These are phyloP conservation scores for Platyscapa corneri DNA, from an alignment of 1,140 invertebrate genomes.

Conservation along the genomic window DNA sequence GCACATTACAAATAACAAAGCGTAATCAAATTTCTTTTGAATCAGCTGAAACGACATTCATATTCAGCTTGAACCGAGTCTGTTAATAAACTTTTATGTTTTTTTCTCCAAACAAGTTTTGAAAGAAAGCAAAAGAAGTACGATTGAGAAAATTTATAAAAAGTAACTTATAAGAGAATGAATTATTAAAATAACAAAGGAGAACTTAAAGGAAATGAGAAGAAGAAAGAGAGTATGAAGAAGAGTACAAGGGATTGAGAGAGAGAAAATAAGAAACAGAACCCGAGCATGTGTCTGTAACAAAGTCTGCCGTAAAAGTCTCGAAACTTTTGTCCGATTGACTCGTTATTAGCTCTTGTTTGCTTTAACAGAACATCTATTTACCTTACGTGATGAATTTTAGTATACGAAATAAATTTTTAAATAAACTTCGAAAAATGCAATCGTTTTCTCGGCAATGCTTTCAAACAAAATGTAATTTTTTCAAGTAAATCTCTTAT, in stretches of 20 bases:
- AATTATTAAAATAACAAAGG: not conserved
- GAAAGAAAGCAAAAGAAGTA: too few species aligned
- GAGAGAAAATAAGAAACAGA: constrained; percentile 8
- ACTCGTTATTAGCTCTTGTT: constrained; percentile 47
- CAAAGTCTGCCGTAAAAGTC: constrained; percentile 15
- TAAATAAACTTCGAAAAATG: too few species aligned
- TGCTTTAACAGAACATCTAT: constrained; percentile 31
- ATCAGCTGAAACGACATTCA: too few species aligned
- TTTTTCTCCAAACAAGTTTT: too few species aligned
- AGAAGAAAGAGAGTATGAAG: not conserved
- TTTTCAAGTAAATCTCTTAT: too few species aligned
- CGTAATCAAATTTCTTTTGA: too few species aligned
- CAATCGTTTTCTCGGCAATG: too few species aligned
- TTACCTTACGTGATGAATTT: constrained; percentile 26
- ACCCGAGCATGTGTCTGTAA: not conserved
- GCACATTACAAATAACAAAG: too few species aligned
- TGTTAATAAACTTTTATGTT: too few species aligned
- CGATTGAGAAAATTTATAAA: not conserved
- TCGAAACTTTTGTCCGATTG: constrained; percentile 45
- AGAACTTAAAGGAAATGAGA: not conserved
- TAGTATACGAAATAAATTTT: too few species aligned
- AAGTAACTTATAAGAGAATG: not conserved
- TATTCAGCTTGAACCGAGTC: too few species aligned
- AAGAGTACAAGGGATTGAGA: not conserved
- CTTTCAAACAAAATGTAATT: too few species aligned